phyloP scores from a whole-genome alignment of 2,888 invertebrate genomes.

The Malachius bipustulatus region DNA sequence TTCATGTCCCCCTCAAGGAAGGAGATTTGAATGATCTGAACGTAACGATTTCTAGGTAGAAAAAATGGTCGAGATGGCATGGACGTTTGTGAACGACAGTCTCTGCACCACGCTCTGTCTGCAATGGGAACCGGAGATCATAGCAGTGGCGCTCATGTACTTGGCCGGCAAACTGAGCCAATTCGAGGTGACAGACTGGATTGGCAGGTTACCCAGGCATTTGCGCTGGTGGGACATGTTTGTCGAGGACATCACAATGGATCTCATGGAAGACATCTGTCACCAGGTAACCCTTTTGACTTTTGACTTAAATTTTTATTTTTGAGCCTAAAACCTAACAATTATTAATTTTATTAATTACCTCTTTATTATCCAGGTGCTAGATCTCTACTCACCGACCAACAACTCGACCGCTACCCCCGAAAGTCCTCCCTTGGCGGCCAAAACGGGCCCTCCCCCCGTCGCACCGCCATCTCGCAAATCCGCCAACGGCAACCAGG shows the following conservation, averaged over 20 bases:
- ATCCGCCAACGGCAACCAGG: conserved; percentile 46
- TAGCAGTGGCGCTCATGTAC: conserved; percentile 94
- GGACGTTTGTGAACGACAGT: conserved; percentile 99
- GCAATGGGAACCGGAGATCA: conserved; percentile 98
- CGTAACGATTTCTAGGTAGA: too few species aligned
- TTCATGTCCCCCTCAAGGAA: too few species aligned
- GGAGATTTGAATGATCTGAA: too few species aligned
- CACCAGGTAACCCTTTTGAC: too few species aligned
- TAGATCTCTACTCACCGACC: conserved; percentile 82
- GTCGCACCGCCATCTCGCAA: conserved; percentile 24
- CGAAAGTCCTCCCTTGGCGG: conserved; percentile 39
- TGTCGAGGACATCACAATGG: conserved; percentile 88
- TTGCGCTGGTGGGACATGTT: conserved; percentile 97
- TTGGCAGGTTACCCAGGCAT: conserved; percentile 62
- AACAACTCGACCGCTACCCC: conserved; percentile 33
- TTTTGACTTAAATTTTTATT: too few species aligned
- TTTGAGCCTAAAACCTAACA: too few species aligned
- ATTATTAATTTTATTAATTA: too few species aligned
- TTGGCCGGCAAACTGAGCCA: conserved; percentile 91
- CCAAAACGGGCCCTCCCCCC: conserved; percentile 18
- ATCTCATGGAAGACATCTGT: conserved; percentile 91
- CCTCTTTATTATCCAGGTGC: too few species aligned
- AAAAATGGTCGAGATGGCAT: conserved; percentile 98
- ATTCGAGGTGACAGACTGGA: conserved; percentile 91
- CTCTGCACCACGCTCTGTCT: conserved; percentile 91